Percentiles rank a stretch among this genome's conserved stretches.
These are phyloP conservation scores for Trichogramma evanescens DNA, from an alignment of 2,888 invertebrate genomes.

Conservation along the genomic window DNA sequence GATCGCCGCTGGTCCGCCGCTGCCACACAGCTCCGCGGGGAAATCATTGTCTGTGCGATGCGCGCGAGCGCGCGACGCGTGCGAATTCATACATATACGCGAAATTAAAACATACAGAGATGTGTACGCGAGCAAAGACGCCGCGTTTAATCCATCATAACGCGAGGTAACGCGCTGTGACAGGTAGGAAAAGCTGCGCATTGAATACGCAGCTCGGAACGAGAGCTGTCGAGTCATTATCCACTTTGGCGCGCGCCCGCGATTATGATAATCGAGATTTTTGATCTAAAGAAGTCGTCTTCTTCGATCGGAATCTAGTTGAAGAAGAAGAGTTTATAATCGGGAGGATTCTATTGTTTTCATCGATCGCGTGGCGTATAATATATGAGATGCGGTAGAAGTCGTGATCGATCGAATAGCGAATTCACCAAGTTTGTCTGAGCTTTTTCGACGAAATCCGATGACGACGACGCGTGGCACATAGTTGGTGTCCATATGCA, in stretches of 20 bases:
- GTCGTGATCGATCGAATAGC: not conserved
- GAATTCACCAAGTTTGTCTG: too few relatives aligned
- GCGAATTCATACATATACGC: slow-evolving; percentile 29
- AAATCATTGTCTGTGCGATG: slow-evolving; percentile 17
- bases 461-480: too few relatives aligned
- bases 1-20: not conserved
- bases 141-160: slow-evolving; percentile 30
- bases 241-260: not conserved
- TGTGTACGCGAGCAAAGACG: slow-evolving; percentile 2
- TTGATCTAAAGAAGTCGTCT: too few relatives aligned
- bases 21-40: slow-evolving; percentile 18
- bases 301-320: too few relatives aligned
- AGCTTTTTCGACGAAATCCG: too few relatives aligned
- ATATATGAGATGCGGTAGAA: not conserved
- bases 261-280: slow-evolving; percentile 6
- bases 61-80: slow-evolving; percentile 21
- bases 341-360: not conserved
- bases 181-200: slow-evolving; percentile 18
- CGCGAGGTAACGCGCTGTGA: slow-evolving; percentile 14
- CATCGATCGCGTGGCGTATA: not conserved
- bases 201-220: slow-evolving; percentile 10
- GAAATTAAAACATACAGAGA: slow-evolving; percentile 33
- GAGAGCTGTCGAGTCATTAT: slow-evolving; percentile 32
- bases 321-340: too few relatives aligned
- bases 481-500: too few relatives aligned